Evolutionary conservation across 1,140 invertebrate genomes (phyloP).

Genomic region (Aporrectodea caliginosa): DNA sequence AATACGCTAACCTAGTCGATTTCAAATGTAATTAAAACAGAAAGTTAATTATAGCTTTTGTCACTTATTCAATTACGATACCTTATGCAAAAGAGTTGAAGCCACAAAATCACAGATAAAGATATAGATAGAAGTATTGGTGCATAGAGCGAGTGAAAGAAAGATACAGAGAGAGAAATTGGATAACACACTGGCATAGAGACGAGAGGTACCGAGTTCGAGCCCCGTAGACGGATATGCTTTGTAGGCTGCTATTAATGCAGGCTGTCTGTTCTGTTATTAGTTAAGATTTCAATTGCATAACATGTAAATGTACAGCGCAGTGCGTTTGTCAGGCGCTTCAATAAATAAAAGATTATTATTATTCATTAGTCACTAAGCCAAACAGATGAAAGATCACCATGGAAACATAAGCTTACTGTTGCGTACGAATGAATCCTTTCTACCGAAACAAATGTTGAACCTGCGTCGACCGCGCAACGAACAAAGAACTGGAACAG

Average conservation of each 20-base stretch:
- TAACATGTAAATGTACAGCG: too few relatives aligned
- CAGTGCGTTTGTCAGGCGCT: too few relatives aligned
- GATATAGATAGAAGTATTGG: too few relatives aligned
- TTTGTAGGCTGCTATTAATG: too few relatives aligned
- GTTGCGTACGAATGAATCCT: constrained; percentile 59
- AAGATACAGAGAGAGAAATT: neutral
- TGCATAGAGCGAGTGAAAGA: neutral
- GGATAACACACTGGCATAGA: neutral
- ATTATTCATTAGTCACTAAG: too few relatives aligned
- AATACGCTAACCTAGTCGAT: neutral
- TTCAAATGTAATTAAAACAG: neutral
- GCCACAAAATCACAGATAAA: neutral
- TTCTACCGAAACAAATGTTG: constrained; percentile 66
- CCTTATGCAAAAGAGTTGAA: neutral
- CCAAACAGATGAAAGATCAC: neutral
- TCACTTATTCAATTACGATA: too few relatives aligned
- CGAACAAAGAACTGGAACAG: constrained; percentile 67
- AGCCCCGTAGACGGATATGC: too few relatives aligned
- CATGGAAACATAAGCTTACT: constrained; percentile 38
- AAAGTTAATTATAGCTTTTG: neutral
- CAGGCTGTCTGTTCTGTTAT: too few relatives aligned
- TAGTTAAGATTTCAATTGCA: too few relatives aligned
- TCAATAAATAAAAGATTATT: too few relatives aligned
- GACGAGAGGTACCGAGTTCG: neutral
- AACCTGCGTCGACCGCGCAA: constrained; percentile 64